Evolutionary conservation across 64 coral and sea anemone species (phyloP).

Genomic region (Orbicella faveolata): DNA sequence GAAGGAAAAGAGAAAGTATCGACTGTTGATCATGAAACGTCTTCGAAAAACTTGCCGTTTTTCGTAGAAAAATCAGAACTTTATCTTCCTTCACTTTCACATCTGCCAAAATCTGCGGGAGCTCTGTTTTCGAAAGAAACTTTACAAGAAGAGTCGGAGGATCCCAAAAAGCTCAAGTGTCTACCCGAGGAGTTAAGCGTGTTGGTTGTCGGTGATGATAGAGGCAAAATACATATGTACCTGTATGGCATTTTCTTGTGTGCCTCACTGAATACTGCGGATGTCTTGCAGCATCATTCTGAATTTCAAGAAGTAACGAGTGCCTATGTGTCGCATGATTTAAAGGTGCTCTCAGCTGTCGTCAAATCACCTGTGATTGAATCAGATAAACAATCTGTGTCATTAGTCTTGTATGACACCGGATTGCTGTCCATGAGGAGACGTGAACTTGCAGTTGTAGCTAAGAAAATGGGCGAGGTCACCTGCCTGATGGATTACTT

Average conservation of each 20-base stretch:
- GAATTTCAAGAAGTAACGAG: constrained; percentile 41
- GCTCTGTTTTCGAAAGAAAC: constrained; percentile 76
- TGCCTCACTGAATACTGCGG: constrained; percentile 48
- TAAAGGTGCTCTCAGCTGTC: constrained; percentile 57
- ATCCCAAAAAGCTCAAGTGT: constrained; percentile 83
- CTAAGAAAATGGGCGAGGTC: constrained; percentile 84
- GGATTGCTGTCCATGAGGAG: constrained; percentile 56
- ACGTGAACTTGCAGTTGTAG: constrained; percentile 69
- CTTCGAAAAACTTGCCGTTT: neutral
- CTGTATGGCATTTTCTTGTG: constrained; percentile 87
- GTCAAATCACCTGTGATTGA: constrained; percentile 1
- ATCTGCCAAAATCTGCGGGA: constrained; percentile 75
- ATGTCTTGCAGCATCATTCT: constrained; percentile 1
- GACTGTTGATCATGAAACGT: neutral
- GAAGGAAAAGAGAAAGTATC: constrained; percentile 20
- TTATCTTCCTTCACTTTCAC: constrained; percentile 67
- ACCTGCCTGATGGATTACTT: constrained; percentile 81
- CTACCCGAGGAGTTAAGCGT: constrained; percentile 79
- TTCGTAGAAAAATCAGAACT: constrained; percentile 73
- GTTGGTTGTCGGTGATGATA: constrained; percentile 68
- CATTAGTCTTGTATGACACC: constrained; percentile 64
- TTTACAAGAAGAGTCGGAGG: constrained; percentile 48
- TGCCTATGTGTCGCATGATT: constrained; percentile 56
- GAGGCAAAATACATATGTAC: constrained; percentile 71
- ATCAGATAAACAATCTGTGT: constrained; percentile 9